Base-by-base conservation (phyloP, 1,140 invertebrate species). In the Micrasema minimum region DNA sequence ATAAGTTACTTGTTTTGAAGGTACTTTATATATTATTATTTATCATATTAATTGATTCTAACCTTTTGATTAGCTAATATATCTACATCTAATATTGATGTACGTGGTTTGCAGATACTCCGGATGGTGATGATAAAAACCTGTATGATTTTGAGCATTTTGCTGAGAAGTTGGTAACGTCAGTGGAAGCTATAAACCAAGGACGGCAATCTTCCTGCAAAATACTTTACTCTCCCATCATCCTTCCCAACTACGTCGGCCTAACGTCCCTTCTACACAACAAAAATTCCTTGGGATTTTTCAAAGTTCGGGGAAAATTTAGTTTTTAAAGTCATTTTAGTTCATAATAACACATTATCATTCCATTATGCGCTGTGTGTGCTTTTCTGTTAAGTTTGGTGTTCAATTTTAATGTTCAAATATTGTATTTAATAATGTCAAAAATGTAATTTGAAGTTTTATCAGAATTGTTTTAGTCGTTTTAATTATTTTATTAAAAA, bases 261-360 rank as follows among this genome's bases (percentile, higher is more conserved):
- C 73, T 95, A 16, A 87, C 89, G 5, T 92, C 93, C 1, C 78
- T 94, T 12, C 85, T 96, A n/a, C 93, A 93, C 78, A 96, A 96
- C 81, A 90, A 91, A 76, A 92, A 91, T 74, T 87, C 88, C 55
- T 83, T 95, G 76, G 94, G 94, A 11, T 96, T 93, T 81, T 94
- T 93, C 80, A 93, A 93, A 83, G 90, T 94, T 45, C 86, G 93
- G 72, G 93, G 93, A 55, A 93, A 92, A 82, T 88, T 95, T 76
- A 94, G 93, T 79, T 96, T 95, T 80, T 95, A 88, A 75, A 64
- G 7, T 51, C 2, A 4, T 31, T 31, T 31, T 31, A 31, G 7
- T 4, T 31, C 26, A 31, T 31, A 4, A 31, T 31, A 2, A 31
- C 26, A 45, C 11, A 11, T 45, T 16, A 45, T 45, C 11, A 31